Conservation (phyloP, 2,888 invertebrate genomes). For the Entomobrya multifasciata region DNA sequence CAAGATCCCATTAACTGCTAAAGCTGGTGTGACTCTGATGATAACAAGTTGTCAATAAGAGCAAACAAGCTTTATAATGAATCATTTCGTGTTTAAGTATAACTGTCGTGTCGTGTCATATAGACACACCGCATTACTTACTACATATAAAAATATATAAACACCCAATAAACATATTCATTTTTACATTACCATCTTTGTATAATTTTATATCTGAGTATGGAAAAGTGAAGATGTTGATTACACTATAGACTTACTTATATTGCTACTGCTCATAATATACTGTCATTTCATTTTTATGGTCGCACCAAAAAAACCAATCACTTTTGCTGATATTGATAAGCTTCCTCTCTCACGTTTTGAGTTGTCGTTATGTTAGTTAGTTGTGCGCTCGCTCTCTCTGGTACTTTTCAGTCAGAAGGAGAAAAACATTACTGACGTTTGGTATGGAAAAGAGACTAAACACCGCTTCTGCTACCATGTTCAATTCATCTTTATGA, state of each 20-base stretch:
- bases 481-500: no score
- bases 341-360: conserved; percentile 26
- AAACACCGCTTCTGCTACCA: background rate
- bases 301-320: conserved; percentile 58
- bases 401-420: background rate
- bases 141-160: no score
- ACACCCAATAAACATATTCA: no score
- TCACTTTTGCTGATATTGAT: conserved; percentile 42
- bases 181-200: no score
- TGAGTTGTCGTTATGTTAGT: background rate
- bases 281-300: conserved; percentile 28
- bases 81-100: no score
- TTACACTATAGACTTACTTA: background rate
- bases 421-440: conserved; percentile 3
- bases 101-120: no score
- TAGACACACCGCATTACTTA: no score
- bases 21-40: conserved; percentile 48
- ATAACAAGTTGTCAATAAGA: conserved; percentile 62
- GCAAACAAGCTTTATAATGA: conserved; percentile 50
- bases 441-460: background rate
- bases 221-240: conserved; percentile 13
- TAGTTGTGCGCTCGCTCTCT: background rate
- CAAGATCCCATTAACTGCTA: conserved; percentile 36
- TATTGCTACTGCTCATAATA: no score
- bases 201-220: conserved; percentile 24